Evolutionary conservation across 2,888 invertebrate genomes (phyloP).

Genomic region (Chesias legatella): DNA sequence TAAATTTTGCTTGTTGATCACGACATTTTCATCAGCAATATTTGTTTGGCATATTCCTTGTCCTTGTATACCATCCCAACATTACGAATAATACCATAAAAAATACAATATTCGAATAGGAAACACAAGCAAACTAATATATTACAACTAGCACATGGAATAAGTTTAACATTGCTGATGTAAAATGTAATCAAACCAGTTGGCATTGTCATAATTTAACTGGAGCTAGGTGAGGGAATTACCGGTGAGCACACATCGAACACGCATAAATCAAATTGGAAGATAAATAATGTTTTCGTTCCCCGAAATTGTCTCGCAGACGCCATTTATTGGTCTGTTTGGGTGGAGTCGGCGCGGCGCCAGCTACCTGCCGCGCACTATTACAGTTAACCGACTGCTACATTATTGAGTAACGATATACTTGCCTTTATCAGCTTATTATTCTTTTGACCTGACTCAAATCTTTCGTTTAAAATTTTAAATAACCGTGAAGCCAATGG

Average conservation of each 20-base stretch:
- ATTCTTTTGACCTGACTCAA: conserved; percentile 27
- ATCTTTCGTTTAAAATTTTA: too few species aligned
- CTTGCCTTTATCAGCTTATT: conserved; percentile 35
- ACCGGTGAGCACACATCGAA: conserved; percentile 35
- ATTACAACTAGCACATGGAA: conserved; percentile 10
- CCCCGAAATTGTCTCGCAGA: conserved; percentile 54
- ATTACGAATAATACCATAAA: conserved; percentile 9
- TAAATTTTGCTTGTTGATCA: too few species aligned
- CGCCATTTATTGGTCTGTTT: conserved; percentile 72
- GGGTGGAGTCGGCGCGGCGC: conserved; percentile 51
- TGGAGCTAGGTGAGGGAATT: conserved; percentile 32
- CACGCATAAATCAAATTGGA: conserved; percentile 43
- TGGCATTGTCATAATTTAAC: conserved; percentile 14
- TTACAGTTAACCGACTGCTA: conserved; percentile 38
- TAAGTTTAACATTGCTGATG: conserved; percentile 12
- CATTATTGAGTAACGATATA: conserved; percentile 46
- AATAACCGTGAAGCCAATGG: too few species aligned
- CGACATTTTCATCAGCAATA: too few species aligned
- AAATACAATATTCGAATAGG: not conserved
- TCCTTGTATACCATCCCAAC: too few species aligned
- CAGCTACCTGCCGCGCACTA: conserved; percentile 46
- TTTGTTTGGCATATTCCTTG: too few species aligned
- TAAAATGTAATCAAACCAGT: conserved; percentile 13
- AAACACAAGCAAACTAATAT: conserved; percentile 8
- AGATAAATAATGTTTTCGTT: conserved; percentile 60